These are phyloP conservation scores for Cetonia aurata DNA, from an alignment of 2,888 invertebrate species.

Conservation along the genomic window DNA sequence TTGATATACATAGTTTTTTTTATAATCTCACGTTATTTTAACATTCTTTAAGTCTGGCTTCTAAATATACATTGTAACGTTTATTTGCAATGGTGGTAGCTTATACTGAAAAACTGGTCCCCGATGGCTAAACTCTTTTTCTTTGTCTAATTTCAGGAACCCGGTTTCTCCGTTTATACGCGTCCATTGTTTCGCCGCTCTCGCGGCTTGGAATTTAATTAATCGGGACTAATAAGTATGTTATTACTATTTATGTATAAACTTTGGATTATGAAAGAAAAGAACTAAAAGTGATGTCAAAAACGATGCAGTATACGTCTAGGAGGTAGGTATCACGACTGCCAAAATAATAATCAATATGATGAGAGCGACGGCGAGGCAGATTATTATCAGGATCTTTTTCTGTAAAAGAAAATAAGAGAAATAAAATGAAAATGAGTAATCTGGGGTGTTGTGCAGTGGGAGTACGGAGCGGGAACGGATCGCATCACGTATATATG, in stretches of 20 bases:
- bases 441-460: slow-evolving; percentile 6
- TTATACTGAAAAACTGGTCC: slow-evolving; percentile 34
- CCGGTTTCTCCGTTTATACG: neutral
- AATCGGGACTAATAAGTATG: slow-evolving; percentile 29
- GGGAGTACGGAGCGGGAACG: neutral
- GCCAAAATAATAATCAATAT: slow-evolving; percentile 81
- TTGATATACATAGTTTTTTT: slow-evolving; percentile 12
- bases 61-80: slow-evolving; percentile 10
- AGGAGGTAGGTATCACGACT: slow-evolving; percentile 51
- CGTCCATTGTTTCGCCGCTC: slow-evolving; percentile 18
- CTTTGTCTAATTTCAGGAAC: slow-evolving; percentile 30
- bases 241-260: slow-evolving; percentile 26
- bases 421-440: slow-evolving; percentile 68
- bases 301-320: slow-evolving; percentile 40
- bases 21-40: slow-evolving; percentile 32
- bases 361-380: slow-evolving; percentile 82
- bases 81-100: slow-evolving; percentile 34
- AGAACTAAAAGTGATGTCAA: slow-evolving; percentile 34
- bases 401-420: slow-evolving; percentile 80
- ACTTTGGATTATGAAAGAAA: slow-evolving; percentile 24
- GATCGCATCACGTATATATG: slow-evolving; percentile 21
- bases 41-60: slow-evolving; percentile 10
- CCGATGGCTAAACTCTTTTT: slow-evolving; percentile 23
- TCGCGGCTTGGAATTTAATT: slow-evolving; percentile 23
- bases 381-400: slow-evolving; percentile 90